Conservation (phyloP, 2,888 invertebrate genomes). For the Nysson spinosus region DNA sequence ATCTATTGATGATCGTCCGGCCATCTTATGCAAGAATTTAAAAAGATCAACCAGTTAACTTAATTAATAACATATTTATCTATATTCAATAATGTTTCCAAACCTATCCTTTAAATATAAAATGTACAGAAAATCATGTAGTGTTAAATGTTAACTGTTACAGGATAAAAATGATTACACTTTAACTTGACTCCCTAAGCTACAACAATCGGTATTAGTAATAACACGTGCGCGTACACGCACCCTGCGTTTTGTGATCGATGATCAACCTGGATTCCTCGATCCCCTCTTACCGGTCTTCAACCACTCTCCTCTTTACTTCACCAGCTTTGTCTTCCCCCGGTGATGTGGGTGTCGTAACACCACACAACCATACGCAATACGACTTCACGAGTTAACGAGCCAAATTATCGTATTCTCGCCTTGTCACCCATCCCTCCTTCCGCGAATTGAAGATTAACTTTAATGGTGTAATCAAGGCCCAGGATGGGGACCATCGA, state of each 20-base stretch:
- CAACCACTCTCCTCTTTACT: slow-evolving; percentile 13
- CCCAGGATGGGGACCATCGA: neutral
- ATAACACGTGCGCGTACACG: neutral
- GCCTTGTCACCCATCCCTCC: slow-evolving; percentile 11
- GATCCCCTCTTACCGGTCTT: slow-evolving; percentile 28
- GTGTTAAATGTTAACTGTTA: too few relatives aligned
- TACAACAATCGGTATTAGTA: too few relatives aligned
- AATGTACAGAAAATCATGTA: too few relatives aligned
- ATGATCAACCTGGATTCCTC: slow-evolving; percentile 37
- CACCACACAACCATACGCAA: slow-evolving; percentile 2
- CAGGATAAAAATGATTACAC: too few relatives aligned
- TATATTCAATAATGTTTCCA: too few relatives aligned
- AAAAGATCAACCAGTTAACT: too few relatives aligned
- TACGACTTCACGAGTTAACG: slow-evolving; percentile 14
- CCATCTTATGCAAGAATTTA: too few relatives aligned
- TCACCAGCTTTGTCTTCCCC: slow-evolving; percentile 32
- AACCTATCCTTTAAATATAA: too few relatives aligned
- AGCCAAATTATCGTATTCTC: slow-evolving; percentile 26
- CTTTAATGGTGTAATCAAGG: slow-evolving; percentile 9
- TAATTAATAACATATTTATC: too few relatives aligned
- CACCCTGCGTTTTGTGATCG: slow-evolving; percentile 22
- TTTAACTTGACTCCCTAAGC: too few relatives aligned
- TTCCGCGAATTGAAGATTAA: slow-evolving; percentile 5
- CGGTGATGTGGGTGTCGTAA: slow-evolving; percentile 24
- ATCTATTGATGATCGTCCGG: too few relatives aligned